Evolutionary conservation across 1,140 invertebrate genomes (phyloP).

Genomic region (Dendrolimus kikuchii): DNA sequence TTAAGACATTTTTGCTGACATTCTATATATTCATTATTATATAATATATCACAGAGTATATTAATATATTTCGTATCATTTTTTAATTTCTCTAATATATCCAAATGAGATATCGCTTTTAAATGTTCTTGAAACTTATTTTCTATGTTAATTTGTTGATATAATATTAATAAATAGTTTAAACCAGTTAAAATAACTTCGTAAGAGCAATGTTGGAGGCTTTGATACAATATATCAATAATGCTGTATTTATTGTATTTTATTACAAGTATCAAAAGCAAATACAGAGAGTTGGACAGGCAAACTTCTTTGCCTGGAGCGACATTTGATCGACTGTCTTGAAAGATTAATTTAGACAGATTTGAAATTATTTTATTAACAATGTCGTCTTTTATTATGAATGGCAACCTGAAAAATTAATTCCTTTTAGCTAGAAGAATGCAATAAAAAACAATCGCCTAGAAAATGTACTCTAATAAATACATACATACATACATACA

Average conservation of each 20-base stretch:
- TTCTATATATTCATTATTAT: conserved; percentile 35
- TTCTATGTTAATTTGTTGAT: conserved; percentile 26
- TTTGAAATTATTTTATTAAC: conserved; percentile 20
- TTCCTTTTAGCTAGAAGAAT: neutral
- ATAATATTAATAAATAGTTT: conserved; percentile 38
- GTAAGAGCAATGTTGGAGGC: conserved; percentile 28
- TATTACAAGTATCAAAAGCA: conserved; percentile 28
- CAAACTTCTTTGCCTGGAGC: conserved; percentile 36
- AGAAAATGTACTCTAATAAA: too few species aligned
- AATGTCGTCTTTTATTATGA: conserved; percentile 18
- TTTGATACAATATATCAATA: conserved; percentile 20
- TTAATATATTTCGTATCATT: conserved; percentile 19
- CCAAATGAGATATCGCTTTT: conserved; percentile 7
- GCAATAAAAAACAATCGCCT: too few species aligned
- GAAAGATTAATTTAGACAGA: conserved; percentile 28
- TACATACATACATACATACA: too few species aligned
- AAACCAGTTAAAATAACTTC: conserved; percentile 39
- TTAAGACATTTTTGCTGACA: conserved; percentile 45
- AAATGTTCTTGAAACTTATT: conserved; percentile 35
- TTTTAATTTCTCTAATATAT: conserved; percentile 14
- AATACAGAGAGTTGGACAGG: conserved; percentile 29
- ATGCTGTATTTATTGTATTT: conserved; percentile 14
- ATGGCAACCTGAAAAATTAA: conserved; percentile 39
- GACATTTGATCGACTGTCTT: conserved; percentile 2
- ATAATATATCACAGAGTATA: conserved; percentile 28